A percentile compares a stretch with the other conserved stretches of the same genome.
phyloP scores from a whole-genome alignment of 2,797 vertebrate genomes.

The Typhlichthys eigenmanni region DNA sequence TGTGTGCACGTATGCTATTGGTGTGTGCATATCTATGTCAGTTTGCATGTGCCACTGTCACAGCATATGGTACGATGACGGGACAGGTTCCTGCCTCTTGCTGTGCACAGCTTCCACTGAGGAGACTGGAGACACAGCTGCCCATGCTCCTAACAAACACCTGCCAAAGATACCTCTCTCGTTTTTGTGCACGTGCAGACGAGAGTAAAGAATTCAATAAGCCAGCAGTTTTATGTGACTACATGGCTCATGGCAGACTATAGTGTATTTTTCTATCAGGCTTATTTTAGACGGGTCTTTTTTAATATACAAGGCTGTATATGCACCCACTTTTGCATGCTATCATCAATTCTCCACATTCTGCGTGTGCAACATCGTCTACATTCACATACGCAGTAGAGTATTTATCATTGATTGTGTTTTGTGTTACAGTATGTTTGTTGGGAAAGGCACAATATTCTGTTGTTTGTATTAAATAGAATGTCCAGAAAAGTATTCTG shows the following conservation, averaged over 20 bases:
- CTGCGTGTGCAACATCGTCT: background rate
- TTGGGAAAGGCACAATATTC: background rate
- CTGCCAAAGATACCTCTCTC: constrained; percentile 6
- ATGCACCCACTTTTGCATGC: background rate
- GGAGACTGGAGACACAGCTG: constrained; percentile 56
- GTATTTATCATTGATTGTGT: constrained; percentile 13
- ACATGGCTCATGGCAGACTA: background rate
- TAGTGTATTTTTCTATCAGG: background rate
- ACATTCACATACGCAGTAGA: background rate
- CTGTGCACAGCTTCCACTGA: constrained; percentile 52
- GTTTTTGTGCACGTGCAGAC: too few relatives aligned
- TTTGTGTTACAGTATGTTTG: constrained; percentile 2
- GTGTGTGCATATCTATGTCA: constrained; percentile 51
- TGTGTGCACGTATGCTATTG: background rate
- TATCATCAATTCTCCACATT: constrained; percentile 2
- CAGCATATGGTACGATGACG: constrained; percentile 45
- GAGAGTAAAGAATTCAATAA: background rate
- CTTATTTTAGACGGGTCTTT: background rate
- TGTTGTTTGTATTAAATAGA: background rate
- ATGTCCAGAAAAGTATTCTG: background rate
- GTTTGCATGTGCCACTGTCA: constrained; percentile 71
- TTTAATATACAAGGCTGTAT: background rate
- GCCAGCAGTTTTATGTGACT: background rate
- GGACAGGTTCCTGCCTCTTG: constrained; percentile 52
- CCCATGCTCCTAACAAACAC: constrained; percentile 23